Base-by-base conservation (phyloP, 2,888 invertebrate genomes). In the Lobophora halterata region DNA sequence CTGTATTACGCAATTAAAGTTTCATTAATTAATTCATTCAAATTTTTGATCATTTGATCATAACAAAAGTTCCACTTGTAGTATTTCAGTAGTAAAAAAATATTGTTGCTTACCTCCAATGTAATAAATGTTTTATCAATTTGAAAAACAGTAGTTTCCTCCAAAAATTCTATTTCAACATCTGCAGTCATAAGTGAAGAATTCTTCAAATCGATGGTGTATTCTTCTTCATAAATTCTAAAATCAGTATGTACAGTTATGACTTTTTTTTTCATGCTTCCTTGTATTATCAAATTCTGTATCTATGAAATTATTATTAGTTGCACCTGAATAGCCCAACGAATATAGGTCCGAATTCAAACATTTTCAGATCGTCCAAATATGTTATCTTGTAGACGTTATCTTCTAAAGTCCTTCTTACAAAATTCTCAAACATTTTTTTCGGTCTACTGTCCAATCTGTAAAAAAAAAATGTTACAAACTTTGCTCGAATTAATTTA, bases 121-220 rank as follows among this genome's bases (percentile, higher is more conserved):
- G 43, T 55, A 24, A 85, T 65, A 39, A 59, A 67, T 1, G 56
- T 65, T 40, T 88, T 81, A 17, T 88, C 67, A 20, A 88, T 68
- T 45, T 72, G 54, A 61, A 90, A 91, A n/a, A 77, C 68, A 3
- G 69, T 58, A 1, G 75, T 79, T 1, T 80, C 75, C 38, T 79
- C 75, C 23, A 75, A 52, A 46, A 90, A 80, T 37, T 77, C 79
- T 13, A 90, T 80, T 4, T 60, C 63, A 23, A 90, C 69, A 31
- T 88, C 72, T 7, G 89, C 88, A 1, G 77, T 68, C 33, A 91
- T 76, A 1, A 80, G 63, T 0, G 91, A 90, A 18, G 81, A 70
- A 63, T 91, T 92, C 49, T 74, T 80, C 17, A 91, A 70, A 41
- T 85, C 76, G 2, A 91, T 85, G 5, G 71, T 69, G 21, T 85